A percentile compares a stretch with the other conserved stretches of the same genome.
phyloP scores from a whole-genome alignment of 2,888 invertebrate genomes.

The Epiblema foenella region DNA sequence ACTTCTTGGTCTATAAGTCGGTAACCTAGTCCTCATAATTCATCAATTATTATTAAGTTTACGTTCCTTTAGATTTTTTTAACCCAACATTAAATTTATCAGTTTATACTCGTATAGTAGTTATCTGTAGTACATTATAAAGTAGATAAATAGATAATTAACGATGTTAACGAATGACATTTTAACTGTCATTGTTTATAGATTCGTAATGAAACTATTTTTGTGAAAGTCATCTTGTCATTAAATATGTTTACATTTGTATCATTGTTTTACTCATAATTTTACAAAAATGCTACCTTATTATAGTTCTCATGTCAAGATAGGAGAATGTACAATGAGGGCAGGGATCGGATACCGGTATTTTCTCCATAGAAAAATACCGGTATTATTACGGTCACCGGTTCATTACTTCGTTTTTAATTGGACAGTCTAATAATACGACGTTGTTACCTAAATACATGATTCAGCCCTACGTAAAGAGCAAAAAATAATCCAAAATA shows the following conservation, averaged over 20 bases:
- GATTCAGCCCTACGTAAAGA: too few species aligned
- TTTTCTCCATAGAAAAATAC: too few species aligned
- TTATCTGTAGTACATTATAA: constrained; percentile 18
- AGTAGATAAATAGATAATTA: constrained; percentile 35
- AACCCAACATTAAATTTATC: neutral
- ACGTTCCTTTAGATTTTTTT: neutral
- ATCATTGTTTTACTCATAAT: constrained; percentile 54
- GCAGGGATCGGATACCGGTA: too few species aligned
- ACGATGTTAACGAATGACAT: constrained; percentile 35
- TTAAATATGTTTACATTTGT: constrained; percentile 72
- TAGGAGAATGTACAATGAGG: too few species aligned
- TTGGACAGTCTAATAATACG: too few species aligned
- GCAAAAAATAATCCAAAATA: too few species aligned
- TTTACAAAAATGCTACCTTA: too few species aligned
- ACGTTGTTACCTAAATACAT: too few species aligned
- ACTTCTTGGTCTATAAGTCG: neutral
- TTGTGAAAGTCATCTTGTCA: constrained; percentile 77
- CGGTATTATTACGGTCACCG: too few species aligned
- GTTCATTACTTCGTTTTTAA: too few species aligned
- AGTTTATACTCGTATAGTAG: constrained; percentile 3
- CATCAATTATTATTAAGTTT: neutral
- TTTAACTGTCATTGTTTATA: constrained; percentile 36
- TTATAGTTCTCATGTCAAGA: too few species aligned
- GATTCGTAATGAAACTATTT: constrained; percentile 54
- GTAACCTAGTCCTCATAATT: neutral